Evolutionary conservation across 2,888 invertebrate genomes (phyloP).

Genomic region (Eremobia ochroleuca): DNA sequence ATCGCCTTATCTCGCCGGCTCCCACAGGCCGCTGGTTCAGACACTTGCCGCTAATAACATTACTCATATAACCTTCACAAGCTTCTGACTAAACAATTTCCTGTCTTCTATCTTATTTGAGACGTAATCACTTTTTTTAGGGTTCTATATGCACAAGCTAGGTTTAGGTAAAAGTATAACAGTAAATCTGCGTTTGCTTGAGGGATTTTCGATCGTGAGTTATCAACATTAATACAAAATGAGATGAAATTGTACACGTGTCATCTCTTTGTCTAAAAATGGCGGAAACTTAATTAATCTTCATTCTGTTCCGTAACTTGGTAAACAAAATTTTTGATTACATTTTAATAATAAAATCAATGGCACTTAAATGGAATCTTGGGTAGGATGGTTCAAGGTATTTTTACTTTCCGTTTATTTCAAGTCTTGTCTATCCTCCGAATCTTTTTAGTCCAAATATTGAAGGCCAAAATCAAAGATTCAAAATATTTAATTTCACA

Average conservation of each 20-base stretch:
- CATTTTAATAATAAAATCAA: not conserved
- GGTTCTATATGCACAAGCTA: not conserved
- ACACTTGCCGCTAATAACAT: conserved; percentile 66
- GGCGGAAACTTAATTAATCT: not conserved
- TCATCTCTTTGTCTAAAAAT: not conserved
- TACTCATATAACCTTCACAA: conserved; percentile 54
- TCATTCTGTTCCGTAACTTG: not conserved
- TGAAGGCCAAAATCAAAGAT: not conserved
- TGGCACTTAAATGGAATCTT: not conserved
- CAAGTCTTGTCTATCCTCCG: no score
- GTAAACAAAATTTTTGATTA: not conserved
- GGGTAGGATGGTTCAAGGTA: not conserved
- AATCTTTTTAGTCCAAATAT: not conserved
- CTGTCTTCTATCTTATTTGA: conserved; percentile 28
- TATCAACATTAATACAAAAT: not conserved
- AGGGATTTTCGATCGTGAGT: not conserved
- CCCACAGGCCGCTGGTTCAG: conserved; percentile 50
- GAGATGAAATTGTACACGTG: not conserved
- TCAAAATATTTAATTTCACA: not conserved
- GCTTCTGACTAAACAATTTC: conserved; percentile 52
- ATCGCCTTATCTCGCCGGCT: conserved; percentile 66
- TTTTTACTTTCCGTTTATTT: not conserved
- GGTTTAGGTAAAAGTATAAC: not conserved
- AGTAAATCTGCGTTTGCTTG: not conserved
- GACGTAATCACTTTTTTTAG: conserved; percentile 27